A percentile compares a stretch with the other conserved stretches of the same genome.
These are phyloP conservation scores for Poicephalus gulielmi DNA, from an alignment of 2,113 vertebrate species.

Conservation along the genomic window DNA sequence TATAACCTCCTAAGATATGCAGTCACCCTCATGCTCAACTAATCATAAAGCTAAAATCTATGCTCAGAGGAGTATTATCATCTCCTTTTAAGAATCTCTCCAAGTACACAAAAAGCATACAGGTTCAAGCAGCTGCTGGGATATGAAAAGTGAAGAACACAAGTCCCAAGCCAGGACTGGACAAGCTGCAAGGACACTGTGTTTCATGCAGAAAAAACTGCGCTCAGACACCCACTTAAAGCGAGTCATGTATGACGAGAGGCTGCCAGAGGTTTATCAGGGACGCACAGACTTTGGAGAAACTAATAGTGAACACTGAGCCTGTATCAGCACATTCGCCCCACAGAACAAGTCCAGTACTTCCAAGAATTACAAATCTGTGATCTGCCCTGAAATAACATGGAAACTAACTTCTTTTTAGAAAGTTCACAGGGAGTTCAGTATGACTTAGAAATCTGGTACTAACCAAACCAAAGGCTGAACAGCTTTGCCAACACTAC, in stretches of 20 bases:
- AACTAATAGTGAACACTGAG: background rate
- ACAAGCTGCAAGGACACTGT: background rate
- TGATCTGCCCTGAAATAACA: background rate
- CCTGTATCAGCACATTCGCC: background rate
- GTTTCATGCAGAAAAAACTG: background rate
- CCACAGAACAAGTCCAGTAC: background rate
- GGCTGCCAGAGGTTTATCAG: background rate
- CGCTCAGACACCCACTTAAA: background rate
- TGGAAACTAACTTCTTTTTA: background rate
- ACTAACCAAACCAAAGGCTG: background rate
- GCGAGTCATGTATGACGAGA: background rate
- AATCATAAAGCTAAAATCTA: background rate
- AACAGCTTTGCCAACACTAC: background rate
- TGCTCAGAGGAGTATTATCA: background rate
- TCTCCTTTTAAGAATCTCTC: background rate
- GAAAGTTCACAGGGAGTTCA: constrained; percentile 1
- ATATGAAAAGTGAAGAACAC: background rate
- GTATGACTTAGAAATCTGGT: background rate
- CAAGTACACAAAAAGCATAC: background rate
- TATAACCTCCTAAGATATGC: background rate
- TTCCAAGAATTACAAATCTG: background rate
- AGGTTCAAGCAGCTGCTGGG: background rate
- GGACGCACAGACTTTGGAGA: background rate
- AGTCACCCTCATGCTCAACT: background rate
- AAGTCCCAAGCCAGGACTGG: background rate